Conservation (phyloP, 2,113 vertebrate genomes). For the Okapia johnstoni region DNA sequence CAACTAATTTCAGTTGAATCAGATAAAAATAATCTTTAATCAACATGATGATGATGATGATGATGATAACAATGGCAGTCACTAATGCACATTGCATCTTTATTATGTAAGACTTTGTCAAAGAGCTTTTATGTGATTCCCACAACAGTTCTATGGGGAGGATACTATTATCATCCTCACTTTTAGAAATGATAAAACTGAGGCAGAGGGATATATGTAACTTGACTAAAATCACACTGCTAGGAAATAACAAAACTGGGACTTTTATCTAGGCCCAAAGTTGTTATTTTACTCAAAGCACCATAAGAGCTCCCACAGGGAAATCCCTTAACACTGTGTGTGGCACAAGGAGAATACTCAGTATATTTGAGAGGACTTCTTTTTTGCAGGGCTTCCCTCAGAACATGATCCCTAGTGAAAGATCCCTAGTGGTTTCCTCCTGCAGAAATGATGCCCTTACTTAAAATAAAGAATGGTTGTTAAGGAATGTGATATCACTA, state of each 20-base stretch:
- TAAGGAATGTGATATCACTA: neutral
- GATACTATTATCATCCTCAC: neutral
- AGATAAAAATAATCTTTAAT: neutral
- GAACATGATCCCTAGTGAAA: neutral
- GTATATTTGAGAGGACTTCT: neutral
- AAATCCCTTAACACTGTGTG: neutral
- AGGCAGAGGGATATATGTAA: neutral
- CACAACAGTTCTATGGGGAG: neutral
- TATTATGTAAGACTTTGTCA: neutral
- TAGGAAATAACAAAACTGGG: neutral
- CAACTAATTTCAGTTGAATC: neutral
- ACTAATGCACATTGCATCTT: neutral
- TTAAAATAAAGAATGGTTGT: neutral
- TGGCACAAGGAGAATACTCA: neutral
- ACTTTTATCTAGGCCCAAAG: neutral
- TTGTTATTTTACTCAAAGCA: neutral
- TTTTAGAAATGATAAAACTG: neutral
- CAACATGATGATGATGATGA: neutral
- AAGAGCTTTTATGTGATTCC: neutral
- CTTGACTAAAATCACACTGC: neutral
- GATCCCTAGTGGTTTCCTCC: neutral
- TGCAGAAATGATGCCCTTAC: neutral
- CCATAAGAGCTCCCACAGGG: neutral
- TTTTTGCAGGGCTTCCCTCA: neutral
- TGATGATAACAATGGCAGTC: neutral